Evolutionary conservation across 2,113 vertebrate species (phyloP).

Genomic region (Pangasianodon hypophthalmus): DNA sequence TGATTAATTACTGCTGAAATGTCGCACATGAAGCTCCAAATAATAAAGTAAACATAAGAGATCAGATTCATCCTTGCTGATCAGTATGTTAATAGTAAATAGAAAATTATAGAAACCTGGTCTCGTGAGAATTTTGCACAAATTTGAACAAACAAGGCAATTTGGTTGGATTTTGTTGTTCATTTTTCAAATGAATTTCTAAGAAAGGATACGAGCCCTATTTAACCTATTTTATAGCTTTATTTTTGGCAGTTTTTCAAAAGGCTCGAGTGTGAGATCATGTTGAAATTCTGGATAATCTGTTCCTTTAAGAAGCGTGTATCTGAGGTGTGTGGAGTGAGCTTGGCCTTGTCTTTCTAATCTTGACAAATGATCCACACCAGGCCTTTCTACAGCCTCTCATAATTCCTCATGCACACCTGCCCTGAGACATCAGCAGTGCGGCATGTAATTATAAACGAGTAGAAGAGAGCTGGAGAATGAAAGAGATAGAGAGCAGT

Average conservation of each 20-base stretch:
- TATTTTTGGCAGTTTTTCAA: not conserved
- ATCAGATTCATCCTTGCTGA: not conserved
- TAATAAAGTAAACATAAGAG: not conserved
- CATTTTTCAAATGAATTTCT: not conserved
- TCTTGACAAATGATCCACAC: slow-evolving; percentile 46
- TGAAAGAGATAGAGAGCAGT: not conserved
- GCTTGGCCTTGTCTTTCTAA: slow-evolving; percentile 35
- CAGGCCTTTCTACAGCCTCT: slow-evolving; percentile 23
- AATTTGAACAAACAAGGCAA: not conserved
- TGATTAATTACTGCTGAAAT: not conserved
- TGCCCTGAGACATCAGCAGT: slow-evolving; percentile 27
- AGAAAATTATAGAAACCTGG: not conserved
- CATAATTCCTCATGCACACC: slow-evolving; percentile 40
- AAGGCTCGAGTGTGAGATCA: not conserved
- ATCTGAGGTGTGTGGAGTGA: slow-evolving; percentile 16
- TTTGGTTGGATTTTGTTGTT: not conserved
- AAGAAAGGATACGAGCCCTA: not conserved
- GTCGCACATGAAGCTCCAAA: not conserved
- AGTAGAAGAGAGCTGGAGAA: not conserved
- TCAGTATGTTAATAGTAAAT: not conserved
- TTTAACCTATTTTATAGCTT: not conserved
- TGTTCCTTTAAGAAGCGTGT: not conserved
- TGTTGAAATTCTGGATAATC: not conserved
- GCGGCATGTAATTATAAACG: slow-evolving; percentile 33
- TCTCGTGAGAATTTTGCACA: not conserved